phyloP scores from a whole-genome alignment of 2,888 invertebrate genomes.

The Cephus pygmeus region DNA sequence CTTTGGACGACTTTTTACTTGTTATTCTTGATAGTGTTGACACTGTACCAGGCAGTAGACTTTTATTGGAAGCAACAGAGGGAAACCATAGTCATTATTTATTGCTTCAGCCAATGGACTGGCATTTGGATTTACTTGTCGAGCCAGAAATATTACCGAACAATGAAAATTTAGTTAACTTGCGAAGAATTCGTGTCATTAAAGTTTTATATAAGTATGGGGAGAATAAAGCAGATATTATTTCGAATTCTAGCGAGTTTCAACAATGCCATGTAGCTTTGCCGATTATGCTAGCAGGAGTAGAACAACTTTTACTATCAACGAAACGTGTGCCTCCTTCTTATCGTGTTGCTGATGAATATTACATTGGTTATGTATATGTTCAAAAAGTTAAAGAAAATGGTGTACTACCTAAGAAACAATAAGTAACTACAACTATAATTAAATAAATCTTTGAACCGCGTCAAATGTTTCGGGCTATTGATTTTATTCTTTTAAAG shows the following conservation, averaged over 20 bases:
- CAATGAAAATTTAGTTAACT: conserved; percentile 29
- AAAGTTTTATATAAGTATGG: conserved; percentile 59
- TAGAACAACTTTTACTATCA: conserved; percentile 51
- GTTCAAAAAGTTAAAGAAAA: conserved; percentile 4
- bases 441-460: neutral
- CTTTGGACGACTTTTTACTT: conserved; percentile 52
- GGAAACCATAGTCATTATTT: conserved; percentile 44
- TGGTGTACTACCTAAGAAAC: neutral
- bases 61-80: conserved; percentile 50
- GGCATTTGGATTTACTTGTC: conserved; percentile 50
- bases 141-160: conserved; percentile 29
- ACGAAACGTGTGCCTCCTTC: conserved; percentile 54
- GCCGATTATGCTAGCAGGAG: conserved; percentile 50
- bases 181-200: conserved; percentile 41
- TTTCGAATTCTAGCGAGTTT: conserved; percentile 31
- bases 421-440: neutral
- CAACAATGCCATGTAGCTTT: conserved; percentile 49
- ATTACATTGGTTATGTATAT: conserved; percentile 49
- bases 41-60: conserved; percentile 45
- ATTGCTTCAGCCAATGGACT: conserved; percentile 55
- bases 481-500: neutral
- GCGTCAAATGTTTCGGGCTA: neutral
- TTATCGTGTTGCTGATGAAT: conserved; percentile 48
- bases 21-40: conserved; percentile 46
- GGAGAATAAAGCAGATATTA: conserved; percentile 12